phyloP scores from a whole-genome alignment of 2,113 vertebrate species.

The Entelurus aequoreus region DNA sequence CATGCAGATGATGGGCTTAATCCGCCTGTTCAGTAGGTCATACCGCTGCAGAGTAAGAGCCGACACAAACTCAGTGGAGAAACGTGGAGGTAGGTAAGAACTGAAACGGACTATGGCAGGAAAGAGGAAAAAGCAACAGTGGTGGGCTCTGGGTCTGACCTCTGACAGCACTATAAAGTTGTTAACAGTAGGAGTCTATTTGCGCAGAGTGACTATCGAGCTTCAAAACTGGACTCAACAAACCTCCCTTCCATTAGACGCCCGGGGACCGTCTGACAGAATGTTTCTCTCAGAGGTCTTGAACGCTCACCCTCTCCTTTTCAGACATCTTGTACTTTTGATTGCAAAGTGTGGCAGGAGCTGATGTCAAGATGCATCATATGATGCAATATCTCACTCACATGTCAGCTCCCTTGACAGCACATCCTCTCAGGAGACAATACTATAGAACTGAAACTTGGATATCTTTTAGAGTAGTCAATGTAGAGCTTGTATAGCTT shows the following conservation, averaged over 20 bases:
- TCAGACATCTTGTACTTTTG: slow-evolving; percentile 3
- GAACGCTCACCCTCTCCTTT: slow-evolving; percentile 15
- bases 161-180: slow-evolving; percentile 40
- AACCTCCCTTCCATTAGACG: slow-evolving; percentile 30
- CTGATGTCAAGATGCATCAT: slow-evolving; percentile 13
- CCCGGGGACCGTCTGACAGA: slow-evolving; percentile 18
- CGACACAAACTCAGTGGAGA: not conserved
- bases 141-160: slow-evolving; percentile 45
- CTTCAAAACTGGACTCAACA: slow-evolving; percentile 19
- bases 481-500: no score
- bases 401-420: no score
- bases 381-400: no score
- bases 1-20: slow-evolving; percentile 63
- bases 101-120: not conserved
- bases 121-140: slow-evolving; percentile 15
- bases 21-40: slow-evolving; percentile 64
- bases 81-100: not conserved
- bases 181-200: slow-evolving; percentile 61
- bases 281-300: slow-evolving; percentile 24
- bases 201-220: slow-evolving; percentile 33
- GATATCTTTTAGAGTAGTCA: no score
- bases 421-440: no score
- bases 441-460: no score
- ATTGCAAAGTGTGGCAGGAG: not conserved
- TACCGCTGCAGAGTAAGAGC: not conserved